Base-by-base conservation (phyloP, 1,140 invertebrate species). In the Drosophila kepulauana region DNA sequence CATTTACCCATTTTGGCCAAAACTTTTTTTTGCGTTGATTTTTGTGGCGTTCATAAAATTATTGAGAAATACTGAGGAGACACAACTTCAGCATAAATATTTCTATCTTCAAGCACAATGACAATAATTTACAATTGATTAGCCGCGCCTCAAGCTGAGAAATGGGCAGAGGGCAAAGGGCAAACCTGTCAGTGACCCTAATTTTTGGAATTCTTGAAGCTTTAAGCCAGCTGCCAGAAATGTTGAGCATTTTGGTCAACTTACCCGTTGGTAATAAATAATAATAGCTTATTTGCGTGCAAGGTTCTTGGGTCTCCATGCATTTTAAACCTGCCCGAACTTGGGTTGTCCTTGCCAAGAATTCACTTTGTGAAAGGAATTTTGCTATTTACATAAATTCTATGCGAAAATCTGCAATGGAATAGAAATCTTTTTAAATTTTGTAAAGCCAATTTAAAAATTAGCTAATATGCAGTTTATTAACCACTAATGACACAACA, bases 211-310 rank as follows among this genome's bases (percentile, higher is more conserved):
- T 51, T 52, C 48, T 52, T 66, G 33, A 45, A 61, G 51, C 66
- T 75, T 79, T 68, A 75, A 80, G 38, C 48, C 74, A 78, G 57
- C 49, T 72, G 49, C 65, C 46, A 62, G 30, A 61, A 43, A 45
- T 56, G 52, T n/a, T 38, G n/a, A 58, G 61, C 57, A 62, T 59
- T 58, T 66, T 30, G 64, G 71, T 30, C 79, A 63, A 73, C 51
- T 70, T 49, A 16, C 28, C 54, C 10, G 48, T 62, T 46, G 41
- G 16, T 20, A 63, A 82, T 82, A 81, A 82, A 82, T 82, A 82
- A 81, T 82, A 82, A 81, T 82, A 65, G 75, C 62, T 70, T 43
- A 78, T 81, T 78, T 68, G 30, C 56, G 20, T 65, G 49, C 43
- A 33, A 57, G 45, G 56, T 38, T 20, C 20, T 25, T 5, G 33